Percentiles rank a stretch among this genome's conserved stretches.
Conservation (phyloP, 2,888 invertebrate species). For the Siphlonurus alternatus region DNA sequence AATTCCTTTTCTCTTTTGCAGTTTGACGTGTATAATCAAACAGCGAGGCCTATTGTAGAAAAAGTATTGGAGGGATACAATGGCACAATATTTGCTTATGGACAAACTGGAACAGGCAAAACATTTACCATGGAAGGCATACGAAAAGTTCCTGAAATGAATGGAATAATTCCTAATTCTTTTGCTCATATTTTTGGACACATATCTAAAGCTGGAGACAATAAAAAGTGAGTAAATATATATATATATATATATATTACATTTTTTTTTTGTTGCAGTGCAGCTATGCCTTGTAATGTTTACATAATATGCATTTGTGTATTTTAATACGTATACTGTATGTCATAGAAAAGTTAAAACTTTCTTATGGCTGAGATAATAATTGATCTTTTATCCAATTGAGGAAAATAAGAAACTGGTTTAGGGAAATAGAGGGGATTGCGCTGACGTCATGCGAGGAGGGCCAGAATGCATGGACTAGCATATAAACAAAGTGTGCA, state of each 20-base stretch:
- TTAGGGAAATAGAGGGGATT: too few species aligned
- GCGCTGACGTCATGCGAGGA: too few species aligned
- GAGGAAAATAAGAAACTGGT: too few species aligned
- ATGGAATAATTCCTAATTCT: slow-evolving; percentile 96
- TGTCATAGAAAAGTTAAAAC: too few species aligned
- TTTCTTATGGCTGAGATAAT: too few species aligned
- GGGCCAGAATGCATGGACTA: too few species aligned
- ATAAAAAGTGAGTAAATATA: slow-evolving; percentile 51
- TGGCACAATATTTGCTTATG: slow-evolving; percentile 81
- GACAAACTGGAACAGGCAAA: slow-evolving; percentile 94
- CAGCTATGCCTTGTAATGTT: too few species aligned
- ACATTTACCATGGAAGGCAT: slow-evolving; percentile 97
- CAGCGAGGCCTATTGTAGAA: slow-evolving; percentile 91
- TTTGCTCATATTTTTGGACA: slow-evolving; percentile 98
- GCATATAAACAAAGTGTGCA: too few species aligned
- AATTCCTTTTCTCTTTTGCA: slow-evolving; percentile 23
- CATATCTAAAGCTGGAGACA: slow-evolving; percentile 83
- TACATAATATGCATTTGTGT: too few species aligned
- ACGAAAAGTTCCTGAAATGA: slow-evolving; percentile 66
- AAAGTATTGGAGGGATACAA: slow-evolving; percentile 95
- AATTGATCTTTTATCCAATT: not conserved
- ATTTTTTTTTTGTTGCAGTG: not conserved
- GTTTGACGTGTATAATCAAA: slow-evolving; percentile 89
- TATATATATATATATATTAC: slow-evolving; percentile 7
- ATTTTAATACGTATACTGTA: too few species aligned